Base-by-base conservation (phyloP, 2,113 vertebrate genomes). In the Tragelaphus scriptus region DNA sequence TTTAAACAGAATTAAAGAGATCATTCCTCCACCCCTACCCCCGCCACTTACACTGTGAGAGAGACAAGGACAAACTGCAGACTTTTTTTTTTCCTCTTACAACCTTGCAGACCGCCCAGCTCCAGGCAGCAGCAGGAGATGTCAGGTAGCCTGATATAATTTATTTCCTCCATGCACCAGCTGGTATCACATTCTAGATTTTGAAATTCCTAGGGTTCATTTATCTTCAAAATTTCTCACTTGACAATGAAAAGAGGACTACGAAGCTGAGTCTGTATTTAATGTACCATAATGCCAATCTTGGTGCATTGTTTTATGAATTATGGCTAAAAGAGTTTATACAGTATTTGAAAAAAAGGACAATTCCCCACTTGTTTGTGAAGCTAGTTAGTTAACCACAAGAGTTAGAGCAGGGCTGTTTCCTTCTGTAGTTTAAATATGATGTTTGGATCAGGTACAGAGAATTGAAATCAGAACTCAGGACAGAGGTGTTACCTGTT, bases 211-310 rank as follows among this genome's bases (percentile, higher is more conserved):
- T 85, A 82, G 81, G 75, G 51, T 96, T 97, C 97, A 95, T 98
- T 97, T 95, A 95, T 97, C 96, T 98, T 97, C 51, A 53, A 81
- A 89, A 16, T 96, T 97, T 98, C 80, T 98, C 63, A 81, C 65
- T 96, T 98, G 97, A 96, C 97, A 98, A 80, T 81, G 95, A 85
- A 93, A 92, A 95, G 89, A 94, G 61, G 81, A 90, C 81, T 90
- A 63, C 87, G 40, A 92, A 95, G 81, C 85, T 92, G 92, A 96
- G 96, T 96, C 56, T 96, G 87, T 88, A 94, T 95, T 97, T 97
- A 92, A 91, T 15, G 16, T 92, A 86, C 25, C 26, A 94, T 95
- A 95, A 95, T 95, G 92, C 90, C 92, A 98, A 94, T 98, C 81
- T 94, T 61, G 90, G 93, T 95, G 80, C 88, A 85, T 97, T 96